These are phyloP conservation scores for Xiphophorus maculatus DNA, from an alignment of 2,113 vertebrate species.

Conservation along the genomic window DNA sequence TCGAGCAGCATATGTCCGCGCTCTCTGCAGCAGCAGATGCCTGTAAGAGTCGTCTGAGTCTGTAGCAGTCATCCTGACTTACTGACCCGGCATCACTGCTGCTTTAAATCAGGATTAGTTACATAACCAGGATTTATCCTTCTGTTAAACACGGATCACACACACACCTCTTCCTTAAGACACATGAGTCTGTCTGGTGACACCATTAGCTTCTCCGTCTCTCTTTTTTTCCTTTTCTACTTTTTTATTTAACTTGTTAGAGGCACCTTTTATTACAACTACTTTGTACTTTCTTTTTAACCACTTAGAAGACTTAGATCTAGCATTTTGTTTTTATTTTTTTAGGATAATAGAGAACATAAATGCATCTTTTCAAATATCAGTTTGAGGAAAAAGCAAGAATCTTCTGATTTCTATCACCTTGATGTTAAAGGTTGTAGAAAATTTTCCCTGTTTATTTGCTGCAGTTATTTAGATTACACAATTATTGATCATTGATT, in stretches of 20 bases:
- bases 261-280: too few species aligned
- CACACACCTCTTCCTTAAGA: slow-evolving; percentile 38
- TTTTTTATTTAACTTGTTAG: background rate
- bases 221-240: slow-evolving; percentile 1
- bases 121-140: slow-evolving; percentile 58
- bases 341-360: too few species aligned
- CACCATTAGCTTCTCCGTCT: background rate
- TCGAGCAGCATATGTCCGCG: background rate
- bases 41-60: slow-evolving; percentile 17
- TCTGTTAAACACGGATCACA: slow-evolving; percentile 46
- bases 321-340: too few species aligned
- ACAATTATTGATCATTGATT: background rate
- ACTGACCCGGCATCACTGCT: slow-evolving; percentile 38
- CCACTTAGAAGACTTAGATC: too few species aligned
- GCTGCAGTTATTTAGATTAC: background rate
- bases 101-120: slow-evolving; percentile 71
- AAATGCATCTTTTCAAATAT: too few species aligned
- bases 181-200: slow-evolving; percentile 14
- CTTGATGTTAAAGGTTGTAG: background rate
- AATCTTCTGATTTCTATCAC: background rate
- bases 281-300: too few species aligned
- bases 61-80: slow-evolving; percentile 29
- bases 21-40: slow-evolving; percentile 3
- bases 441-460: background rate
- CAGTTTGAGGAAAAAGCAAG: too few species aligned